A percentile compares a stretch with the other conserved stretches of the same genome.
Conservation (phyloP, 2,113 vertebrate genomes). For the Tenrec ecaudatus region DNA sequence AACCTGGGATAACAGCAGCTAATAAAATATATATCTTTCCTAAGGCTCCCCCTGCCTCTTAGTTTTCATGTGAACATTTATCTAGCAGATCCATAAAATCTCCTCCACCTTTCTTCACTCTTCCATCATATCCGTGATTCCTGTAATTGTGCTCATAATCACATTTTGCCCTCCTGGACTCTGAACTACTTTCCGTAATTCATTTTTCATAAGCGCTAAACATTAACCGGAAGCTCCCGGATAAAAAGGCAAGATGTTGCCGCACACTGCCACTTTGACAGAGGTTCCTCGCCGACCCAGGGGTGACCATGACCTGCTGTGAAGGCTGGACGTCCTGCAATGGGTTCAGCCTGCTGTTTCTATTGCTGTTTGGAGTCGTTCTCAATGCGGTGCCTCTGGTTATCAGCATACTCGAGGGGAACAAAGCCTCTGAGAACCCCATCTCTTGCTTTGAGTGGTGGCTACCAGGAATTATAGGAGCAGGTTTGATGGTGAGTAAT, state of each 20-base stretch:
- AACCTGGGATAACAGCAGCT: no score
- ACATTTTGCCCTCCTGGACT: slow-evolving; percentile 61
- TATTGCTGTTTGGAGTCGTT: slow-evolving; percentile 68
- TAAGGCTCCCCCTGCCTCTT: not conserved
- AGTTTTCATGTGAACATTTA: not conserved
- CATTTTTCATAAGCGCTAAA: slow-evolving; percentile 73
- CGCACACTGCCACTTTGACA: not conserved
- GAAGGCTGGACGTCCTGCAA: slow-evolving; percentile 83
- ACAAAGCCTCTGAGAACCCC: slow-evolving; percentile 38
- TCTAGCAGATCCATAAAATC: not conserved
- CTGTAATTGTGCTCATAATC: slow-evolving; percentile 8
- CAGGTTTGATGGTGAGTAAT: slow-evolving; percentile 82
- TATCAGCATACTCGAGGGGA: slow-evolving; percentile 44
- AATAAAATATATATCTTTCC: not conserved
- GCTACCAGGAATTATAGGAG: slow-evolving; percentile 84
- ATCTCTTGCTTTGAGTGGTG: slow-evolving; percentile 85
- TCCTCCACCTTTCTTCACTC: not conserved
- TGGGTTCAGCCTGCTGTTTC: slow-evolving; percentile 78
- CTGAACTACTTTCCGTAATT: slow-evolving; percentile 30
- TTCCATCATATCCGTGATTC: not conserved
- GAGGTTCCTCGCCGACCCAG: not conserved
- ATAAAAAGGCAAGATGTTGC: slow-evolving; percentile 60
- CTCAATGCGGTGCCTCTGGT: slow-evolving; percentile 78
- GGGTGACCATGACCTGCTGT: slow-evolving; percentile 80
- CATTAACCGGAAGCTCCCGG: slow-evolving; percentile 70